Evolutionary conservation across 2,888 invertebrate genomes (phyloP).

Genomic region (Aphidoletes aphidimyza): DNA sequence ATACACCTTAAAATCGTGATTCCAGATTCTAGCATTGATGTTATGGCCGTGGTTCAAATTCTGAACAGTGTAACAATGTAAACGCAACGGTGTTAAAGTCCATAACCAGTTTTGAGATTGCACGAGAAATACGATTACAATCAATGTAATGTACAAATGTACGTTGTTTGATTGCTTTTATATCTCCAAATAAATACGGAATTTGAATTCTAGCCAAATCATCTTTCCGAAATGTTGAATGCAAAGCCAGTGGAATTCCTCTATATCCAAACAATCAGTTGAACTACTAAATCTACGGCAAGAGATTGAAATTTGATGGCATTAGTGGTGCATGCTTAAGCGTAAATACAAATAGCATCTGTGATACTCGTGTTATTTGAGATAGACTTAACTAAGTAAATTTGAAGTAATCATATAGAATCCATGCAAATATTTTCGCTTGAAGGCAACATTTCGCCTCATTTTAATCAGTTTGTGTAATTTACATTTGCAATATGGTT

Average conservation of each 20-base stretch:
- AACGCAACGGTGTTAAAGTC: too few relatives aligned
- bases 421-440: constrained; percentile 14
- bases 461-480: background rate
- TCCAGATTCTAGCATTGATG: too few relatives aligned
- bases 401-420: background rate
- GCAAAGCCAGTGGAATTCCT: background rate
- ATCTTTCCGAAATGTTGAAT: background rate
- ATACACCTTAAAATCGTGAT: too few relatives aligned
- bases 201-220: background rate
- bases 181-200: background rate
- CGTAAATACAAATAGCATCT: background rate
- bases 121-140: background rate
- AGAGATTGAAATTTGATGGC: background rate
- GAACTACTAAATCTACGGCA: too few relatives aligned
- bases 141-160: too few relatives aligned
- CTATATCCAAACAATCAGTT: background rate
- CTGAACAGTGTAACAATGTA: too few relatives aligned
- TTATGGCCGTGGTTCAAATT: too few relatives aligned
- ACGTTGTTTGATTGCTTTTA: constrained; percentile 7
- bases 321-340: background rate
- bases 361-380: background rate
- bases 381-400: background rate
- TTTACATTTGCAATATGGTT: background rate
- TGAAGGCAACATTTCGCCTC: background rate
- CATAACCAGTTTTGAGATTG: background rate